Evolutionary conservation across 2,888 invertebrate species (phyloP).

Genomic region (Stratiomys singularior): DNA sequence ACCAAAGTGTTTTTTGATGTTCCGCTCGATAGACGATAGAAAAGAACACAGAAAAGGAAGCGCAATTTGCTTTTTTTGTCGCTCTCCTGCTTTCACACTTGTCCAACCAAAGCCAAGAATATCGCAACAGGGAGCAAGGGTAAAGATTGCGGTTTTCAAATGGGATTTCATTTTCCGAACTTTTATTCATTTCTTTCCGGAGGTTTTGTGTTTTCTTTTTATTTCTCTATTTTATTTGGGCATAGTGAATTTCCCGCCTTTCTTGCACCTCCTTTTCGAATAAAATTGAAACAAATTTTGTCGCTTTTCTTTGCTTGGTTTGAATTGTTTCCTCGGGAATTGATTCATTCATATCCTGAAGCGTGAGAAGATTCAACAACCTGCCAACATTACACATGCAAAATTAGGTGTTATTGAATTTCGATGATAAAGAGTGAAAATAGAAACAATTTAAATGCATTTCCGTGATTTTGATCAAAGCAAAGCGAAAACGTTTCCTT

Average conservation of each 20-base stretch:
- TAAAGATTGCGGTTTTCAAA: conserved; percentile 29
- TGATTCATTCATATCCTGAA: not conserved
- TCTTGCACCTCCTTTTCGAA: not conserved
- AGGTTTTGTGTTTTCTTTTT: not conserved
- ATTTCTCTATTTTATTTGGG: not conserved
- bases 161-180: not conserved
- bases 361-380: not conserved
- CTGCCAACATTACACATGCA: too few species aligned
- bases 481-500: too few species aligned
- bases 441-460: too few species aligned
- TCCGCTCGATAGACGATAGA: conserved; percentile 45
- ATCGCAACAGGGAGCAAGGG: not conserved
- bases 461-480: too few species aligned
- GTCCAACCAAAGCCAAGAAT: not conserved
- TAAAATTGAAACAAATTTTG: conserved; percentile 6
- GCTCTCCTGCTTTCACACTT: not conserved
- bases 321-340: not conserved
- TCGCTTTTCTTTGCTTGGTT: not conserved
- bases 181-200: conserved; percentile 2
- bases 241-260: not conserved
- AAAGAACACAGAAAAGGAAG: conserved; percentile 3
- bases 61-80: conserved; percentile 2
- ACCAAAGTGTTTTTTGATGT: conserved; percentile 50
- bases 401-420: too few species aligned
- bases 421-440: too few species aligned